Conservation (phyloP, 2,113 vertebrate species). For the Brachirus orientalis region DNA sequence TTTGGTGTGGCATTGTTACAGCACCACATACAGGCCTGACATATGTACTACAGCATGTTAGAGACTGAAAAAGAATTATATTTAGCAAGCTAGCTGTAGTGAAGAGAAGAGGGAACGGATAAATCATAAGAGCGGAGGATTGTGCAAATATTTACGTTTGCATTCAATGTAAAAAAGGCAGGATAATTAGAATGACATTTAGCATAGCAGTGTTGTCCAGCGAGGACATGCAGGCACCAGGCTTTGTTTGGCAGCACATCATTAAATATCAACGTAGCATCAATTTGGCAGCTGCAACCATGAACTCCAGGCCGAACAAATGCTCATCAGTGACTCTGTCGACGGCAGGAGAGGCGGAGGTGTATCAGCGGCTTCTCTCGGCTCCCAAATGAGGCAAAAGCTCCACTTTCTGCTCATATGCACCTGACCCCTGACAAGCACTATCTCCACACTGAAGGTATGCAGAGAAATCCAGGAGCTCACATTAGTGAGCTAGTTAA, state of each 20-base stretch:
- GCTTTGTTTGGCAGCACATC: slow-evolving; percentile 71
- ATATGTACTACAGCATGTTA: not conserved
- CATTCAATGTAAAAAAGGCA: slow-evolving; percentile 47
- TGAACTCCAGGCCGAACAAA: slow-evolving; percentile 73
- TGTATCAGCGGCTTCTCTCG: slow-evolving; percentile 26
- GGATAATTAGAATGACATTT: slow-evolving; percentile 85
- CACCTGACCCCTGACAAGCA: slow-evolving; percentile 55
- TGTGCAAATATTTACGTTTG: slow-evolving; percentile 76
- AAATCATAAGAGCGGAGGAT: slow-evolving; percentile 48
- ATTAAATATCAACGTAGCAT: slow-evolving; percentile 83
- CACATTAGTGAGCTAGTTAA: slow-evolving; percentile 62
- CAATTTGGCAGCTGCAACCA: slow-evolving; percentile 58
- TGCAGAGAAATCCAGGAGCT: slow-evolving; percentile 38
- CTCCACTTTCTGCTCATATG: slow-evolving; percentile 36
- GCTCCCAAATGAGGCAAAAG: slow-evolving; percentile 63
- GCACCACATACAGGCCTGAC: too few species aligned
- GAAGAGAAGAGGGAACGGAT: slow-evolving; percentile 14
- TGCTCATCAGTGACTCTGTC: slow-evolving; percentile 61
- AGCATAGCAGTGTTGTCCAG: slow-evolving; percentile 49
- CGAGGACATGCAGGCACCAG: not conserved
- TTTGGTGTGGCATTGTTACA: too few species aligned
- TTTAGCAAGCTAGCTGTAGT: slow-evolving; percentile 19
- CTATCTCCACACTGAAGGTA: slow-evolving; percentile 12
- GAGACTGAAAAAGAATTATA: not conserved
- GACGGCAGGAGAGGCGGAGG: slow-evolving; percentile 39